phyloP scores from a whole-genome alignment of 2,797 vertebrate species.

The Sebastolobus alascanus region DNA sequence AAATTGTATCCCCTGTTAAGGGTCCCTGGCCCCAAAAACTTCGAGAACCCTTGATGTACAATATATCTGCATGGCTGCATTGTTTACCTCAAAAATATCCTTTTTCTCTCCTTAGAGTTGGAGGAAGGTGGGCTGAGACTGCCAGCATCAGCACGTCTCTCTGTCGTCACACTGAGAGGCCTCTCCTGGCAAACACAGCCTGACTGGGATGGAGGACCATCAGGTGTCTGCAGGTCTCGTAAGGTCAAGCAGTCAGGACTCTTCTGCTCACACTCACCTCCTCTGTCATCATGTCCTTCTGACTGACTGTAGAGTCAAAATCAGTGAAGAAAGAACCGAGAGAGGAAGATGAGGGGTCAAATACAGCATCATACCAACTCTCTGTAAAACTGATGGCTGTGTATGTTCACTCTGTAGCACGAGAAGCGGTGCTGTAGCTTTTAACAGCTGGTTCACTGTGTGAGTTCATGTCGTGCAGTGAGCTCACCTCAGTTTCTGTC shows the following conservation, averaged over 20 bases:
- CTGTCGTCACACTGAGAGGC: conserved; percentile 48
- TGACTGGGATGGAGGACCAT: conserved; percentile 47
- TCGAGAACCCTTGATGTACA: not conserved
- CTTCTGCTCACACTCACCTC: conserved; percentile 34
- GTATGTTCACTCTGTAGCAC: not conserved
- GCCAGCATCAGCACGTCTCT: conserved; percentile 26
- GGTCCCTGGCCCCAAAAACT: no score
- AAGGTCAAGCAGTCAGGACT: conserved; percentile 68
- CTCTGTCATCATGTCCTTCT: conserved; percentile 52
- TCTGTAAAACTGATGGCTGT: not conserved
- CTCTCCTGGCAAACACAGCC: conserved; percentile 62
- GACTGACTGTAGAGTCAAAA: conserved; percentile 45
- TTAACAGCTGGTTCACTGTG: not conserved
- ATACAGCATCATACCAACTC: not conserved
- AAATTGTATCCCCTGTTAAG: no score
- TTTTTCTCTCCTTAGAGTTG: conserved; percentile 60
- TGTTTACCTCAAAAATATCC: not conserved
- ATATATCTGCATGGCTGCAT: not conserved
- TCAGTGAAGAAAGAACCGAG: not conserved
- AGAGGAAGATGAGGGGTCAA: not conserved
- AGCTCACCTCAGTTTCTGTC: conserved; percentile 81
- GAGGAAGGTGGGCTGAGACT: conserved; percentile 13
- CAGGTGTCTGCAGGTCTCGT: conserved; percentile 76
- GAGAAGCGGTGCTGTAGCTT: not conserved
- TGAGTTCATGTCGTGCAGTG: not conserved